These are phyloP conservation scores for Schrankia costaestrigalis DNA, from an alignment of 2,888 invertebrate genomes.

Conservation along the genomic window DNA sequence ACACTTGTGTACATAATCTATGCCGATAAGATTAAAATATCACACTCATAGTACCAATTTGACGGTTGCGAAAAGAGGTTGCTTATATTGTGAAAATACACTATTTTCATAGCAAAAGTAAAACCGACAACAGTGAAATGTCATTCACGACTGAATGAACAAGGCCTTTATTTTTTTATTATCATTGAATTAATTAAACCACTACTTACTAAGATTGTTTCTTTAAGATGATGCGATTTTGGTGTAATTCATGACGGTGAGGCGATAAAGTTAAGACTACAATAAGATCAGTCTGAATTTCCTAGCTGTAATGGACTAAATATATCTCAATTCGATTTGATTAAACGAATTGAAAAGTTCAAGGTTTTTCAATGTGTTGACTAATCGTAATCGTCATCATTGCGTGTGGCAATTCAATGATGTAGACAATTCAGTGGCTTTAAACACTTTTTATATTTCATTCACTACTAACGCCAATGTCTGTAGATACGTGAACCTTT, in stretches of 20 bases:
- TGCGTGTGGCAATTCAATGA: constrained; percentile 1
- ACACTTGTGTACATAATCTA: constrained; percentile 77
- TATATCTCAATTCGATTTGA: no score
- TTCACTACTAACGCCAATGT: no score
- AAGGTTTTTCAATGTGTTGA: constrained; percentile 26
- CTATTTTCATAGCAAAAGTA: constrained; percentile 33
- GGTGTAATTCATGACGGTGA: constrained; percentile 20
- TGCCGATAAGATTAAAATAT: constrained; percentile 68
- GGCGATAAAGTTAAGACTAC: no score
- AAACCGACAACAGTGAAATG: constrained; percentile 27
- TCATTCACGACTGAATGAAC: constrained; percentile 32
- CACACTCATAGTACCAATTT: constrained; percentile 36
- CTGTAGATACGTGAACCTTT: no score
- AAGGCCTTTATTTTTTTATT: constrained; percentile 31
- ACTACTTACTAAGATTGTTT: constrained; percentile 33
- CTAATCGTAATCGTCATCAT: constrained; percentile 16
- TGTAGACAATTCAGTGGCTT: constrained; percentile 13
- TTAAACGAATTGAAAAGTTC: no score
- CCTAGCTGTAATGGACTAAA: no score
- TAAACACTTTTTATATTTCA: constrained; percentile 30
- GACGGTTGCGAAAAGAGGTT: constrained; percentile 30
- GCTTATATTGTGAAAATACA: constrained; percentile 33
- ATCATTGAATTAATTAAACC: constrained; percentile 31
- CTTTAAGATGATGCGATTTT: constrained; percentile 23
- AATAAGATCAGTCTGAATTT: no score